Conservation (phyloP, 2,113 vertebrate genomes). For the Smithornis capensis region DNA sequence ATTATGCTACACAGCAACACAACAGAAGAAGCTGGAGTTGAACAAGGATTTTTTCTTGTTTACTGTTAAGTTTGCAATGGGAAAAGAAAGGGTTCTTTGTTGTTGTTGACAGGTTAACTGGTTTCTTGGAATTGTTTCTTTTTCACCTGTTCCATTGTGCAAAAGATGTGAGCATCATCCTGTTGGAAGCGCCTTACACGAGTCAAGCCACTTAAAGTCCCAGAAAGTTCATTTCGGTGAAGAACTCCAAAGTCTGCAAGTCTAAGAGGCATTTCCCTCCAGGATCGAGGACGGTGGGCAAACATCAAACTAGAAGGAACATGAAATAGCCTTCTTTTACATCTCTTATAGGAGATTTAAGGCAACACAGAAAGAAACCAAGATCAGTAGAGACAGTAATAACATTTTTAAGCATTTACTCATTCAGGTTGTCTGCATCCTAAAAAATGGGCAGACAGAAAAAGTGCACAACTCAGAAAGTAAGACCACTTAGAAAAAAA, state of each 20-base stretch:
- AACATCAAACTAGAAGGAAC: slow-evolving; percentile 87
- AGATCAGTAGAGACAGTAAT: neutral
- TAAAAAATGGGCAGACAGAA: neutral
- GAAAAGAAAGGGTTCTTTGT: neutral
- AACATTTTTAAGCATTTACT: neutral
- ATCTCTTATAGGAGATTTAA: neutral
- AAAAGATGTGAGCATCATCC: slow-evolving; percentile 97
- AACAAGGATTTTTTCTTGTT: neutral
- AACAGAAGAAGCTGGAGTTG: neutral
- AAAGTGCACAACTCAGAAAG: neutral
- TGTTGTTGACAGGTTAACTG: neutral
- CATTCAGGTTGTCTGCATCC: neutral
- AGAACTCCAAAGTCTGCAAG: slow-evolving; percentile 94
- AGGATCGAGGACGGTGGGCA: slow-evolving; percentile 89
- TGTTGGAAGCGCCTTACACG: slow-evolving; percentile 92
- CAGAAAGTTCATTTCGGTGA: slow-evolving; percentile 91
- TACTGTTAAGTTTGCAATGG: neutral
- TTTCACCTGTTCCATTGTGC: slow-evolving; percentile 89
- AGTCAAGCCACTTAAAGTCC: slow-evolving; percentile 87
- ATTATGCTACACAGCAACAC: neutral
- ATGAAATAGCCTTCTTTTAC: neutral
- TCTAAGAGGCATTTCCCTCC: slow-evolving; percentile 92
- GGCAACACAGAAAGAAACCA: neutral
- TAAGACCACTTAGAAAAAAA: neutral
- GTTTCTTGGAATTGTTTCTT: neutral